These are phyloP conservation scores for Colletes collaris DNA, from an alignment of 2,888 invertebrate species.

Conservation along the genomic window DNA sequence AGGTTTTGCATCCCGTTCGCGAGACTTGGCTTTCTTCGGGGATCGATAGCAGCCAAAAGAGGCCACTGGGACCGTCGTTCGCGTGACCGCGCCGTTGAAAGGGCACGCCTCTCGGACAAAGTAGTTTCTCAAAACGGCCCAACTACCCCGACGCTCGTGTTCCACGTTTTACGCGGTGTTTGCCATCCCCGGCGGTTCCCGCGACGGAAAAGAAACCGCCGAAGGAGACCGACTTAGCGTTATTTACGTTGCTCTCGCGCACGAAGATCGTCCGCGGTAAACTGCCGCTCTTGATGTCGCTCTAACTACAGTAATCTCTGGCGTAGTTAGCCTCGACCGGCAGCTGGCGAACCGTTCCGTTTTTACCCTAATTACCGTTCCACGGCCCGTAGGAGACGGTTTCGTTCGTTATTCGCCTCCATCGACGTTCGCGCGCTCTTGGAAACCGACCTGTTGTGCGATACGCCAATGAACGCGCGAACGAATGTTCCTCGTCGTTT, in stretches of 20 bases:
- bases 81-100: conserved; percentile 57
- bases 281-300: conserved; percentile 27
- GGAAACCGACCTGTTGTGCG: not conserved
- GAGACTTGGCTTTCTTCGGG: too few species aligned
- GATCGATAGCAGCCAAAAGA: not conserved
- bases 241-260: conserved; percentile 43
- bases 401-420: conserved; percentile 16
- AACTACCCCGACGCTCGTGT: conserved; percentile 28
- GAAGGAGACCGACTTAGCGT: conserved; percentile 26
- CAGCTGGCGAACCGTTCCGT: conserved; percentile 36
- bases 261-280: conserved; percentile 36
- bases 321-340: not conserved
- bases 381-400: conserved; percentile 5
- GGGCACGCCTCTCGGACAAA: conserved; percentile 46
- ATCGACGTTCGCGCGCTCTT: conserved; percentile 21
- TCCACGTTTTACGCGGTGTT: conserved; percentile 31
- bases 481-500: not conserved
- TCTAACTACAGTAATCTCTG: conserved; percentile 49
- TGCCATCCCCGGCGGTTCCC: conserved; percentile 25
- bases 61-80: conserved; percentile 30
- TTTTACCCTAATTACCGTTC: conserved; percentile 54
- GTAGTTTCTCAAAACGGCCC: conserved; percentile 54
- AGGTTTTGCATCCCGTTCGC: too few species aligned
- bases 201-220: not conserved
- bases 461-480: not conserved